Conservation (phyloP, 2,797 vertebrate species). For the Leptoclinus maculatus region DNA sequence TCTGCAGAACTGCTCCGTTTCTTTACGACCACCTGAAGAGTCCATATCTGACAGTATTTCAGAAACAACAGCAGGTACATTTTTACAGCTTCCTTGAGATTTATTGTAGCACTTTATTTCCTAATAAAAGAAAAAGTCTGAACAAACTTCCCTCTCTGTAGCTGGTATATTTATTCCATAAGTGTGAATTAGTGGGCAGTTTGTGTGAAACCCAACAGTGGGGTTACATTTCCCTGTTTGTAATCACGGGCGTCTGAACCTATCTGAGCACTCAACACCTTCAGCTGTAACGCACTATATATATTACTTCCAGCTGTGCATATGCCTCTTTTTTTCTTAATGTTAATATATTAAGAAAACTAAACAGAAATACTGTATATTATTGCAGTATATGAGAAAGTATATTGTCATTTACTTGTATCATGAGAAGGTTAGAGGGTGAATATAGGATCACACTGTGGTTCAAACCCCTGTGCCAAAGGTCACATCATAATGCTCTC, state of each 20-base stretch:
- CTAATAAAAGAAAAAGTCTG: slow-evolving; percentile 46
- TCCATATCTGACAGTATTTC: slow-evolving; percentile 42
- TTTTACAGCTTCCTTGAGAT: slow-evolving; percentile 44
- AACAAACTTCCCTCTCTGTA: slow-evolving; percentile 38
- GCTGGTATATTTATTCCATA: slow-evolving; percentile 30
- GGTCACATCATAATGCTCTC: slow-evolving; percentile 45
- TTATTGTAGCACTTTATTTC: slow-evolving; percentile 56
- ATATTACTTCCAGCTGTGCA: slow-evolving; percentile 72
- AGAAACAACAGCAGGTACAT: slow-evolving; percentile 34
- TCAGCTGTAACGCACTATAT: slow-evolving; percentile 61
- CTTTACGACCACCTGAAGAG: slow-evolving; percentile 27
- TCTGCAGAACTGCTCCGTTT: slow-evolving; percentile 18
- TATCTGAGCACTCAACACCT: slow-evolving; percentile 61
- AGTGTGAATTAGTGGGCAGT: slow-evolving; percentile 39
- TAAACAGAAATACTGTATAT: slow-evolving; percentile 3
- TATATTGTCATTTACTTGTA: slow-evolving; percentile 22
- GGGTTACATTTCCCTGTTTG: slow-evolving; percentile 38
- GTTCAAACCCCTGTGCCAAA: slow-evolving; percentile 50
- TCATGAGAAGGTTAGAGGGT: slow-evolving; percentile 24
- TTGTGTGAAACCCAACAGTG: slow-evolving; percentile 39
- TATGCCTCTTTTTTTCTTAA: not conserved
- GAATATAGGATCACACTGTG: slow-evolving; percentile 15
- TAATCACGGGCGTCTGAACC: slow-evolving; percentile 57
- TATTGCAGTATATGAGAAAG: slow-evolving; percentile 17
- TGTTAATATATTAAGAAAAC: slow-evolving; percentile 33